Percentiles rank a stretch among this genome's conserved stretches.
These are phyloP conservation scores for Gerosis bhagava DNA, from an alignment of 2,888 invertebrate genomes.

Conservation along the genomic window DNA sequence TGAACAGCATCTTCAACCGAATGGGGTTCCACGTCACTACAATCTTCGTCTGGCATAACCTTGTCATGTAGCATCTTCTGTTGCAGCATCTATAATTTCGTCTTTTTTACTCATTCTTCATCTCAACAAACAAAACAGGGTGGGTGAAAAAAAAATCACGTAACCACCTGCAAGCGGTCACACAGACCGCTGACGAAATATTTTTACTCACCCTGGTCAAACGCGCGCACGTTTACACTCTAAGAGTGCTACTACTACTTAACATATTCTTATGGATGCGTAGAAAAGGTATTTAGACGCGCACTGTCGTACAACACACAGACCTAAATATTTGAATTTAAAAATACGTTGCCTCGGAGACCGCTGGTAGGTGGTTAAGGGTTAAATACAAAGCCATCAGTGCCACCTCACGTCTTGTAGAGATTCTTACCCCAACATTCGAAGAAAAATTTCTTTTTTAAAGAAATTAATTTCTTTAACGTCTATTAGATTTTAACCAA, in stretches of 20 bases:
- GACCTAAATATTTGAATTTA: background rate
- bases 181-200: background rate
- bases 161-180: background rate
- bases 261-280: background rate
- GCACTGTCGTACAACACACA: background rate
- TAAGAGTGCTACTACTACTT: background rate
- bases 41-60: no score
- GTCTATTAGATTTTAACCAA: no score
- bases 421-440: no score
- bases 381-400: background rate
- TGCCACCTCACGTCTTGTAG: no score
- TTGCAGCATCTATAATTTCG: no score
- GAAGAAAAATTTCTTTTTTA: no score
- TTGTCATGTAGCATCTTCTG: no score
- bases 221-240: slow-evolving; percentile 9
- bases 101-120: no score
- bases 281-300: background rate
- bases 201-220: slow-evolving; percentile 10
- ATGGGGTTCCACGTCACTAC: no score
- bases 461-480: no score
- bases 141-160: no score
- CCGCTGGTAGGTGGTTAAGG: background rate
- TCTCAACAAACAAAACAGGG: background rate
- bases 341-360: background rate
- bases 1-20: no score